These are phyloP conservation scores for Papilio dardanus DNA, from an alignment of 1,140 invertebrate genomes.

Conservation along the genomic window DNA sequence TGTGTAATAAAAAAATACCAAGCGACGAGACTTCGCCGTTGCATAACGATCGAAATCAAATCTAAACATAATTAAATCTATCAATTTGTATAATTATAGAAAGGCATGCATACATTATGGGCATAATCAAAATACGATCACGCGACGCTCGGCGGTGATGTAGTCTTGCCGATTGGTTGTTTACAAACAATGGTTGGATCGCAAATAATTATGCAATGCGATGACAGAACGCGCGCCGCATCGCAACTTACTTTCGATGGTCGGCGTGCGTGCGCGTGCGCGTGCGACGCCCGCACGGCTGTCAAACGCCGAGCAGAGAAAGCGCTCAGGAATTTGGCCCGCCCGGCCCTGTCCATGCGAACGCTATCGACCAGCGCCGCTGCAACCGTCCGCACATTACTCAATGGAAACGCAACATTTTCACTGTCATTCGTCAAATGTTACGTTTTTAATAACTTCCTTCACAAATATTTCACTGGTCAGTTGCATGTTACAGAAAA, in stretches of 20 bases:
- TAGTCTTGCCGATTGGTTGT: slow-evolving; percentile 67
- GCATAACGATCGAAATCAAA: slow-evolving; percentile 20
- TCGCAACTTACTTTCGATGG: slow-evolving; percentile 75
- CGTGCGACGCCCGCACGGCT: background rate
- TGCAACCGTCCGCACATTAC: background rate
- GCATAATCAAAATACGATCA: slow-evolving; percentile 65
- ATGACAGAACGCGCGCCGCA: slow-evolving; percentile 63
- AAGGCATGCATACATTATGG: slow-evolving; percentile 48
- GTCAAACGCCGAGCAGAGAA: slow-evolving; percentile 62
- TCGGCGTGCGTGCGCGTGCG: slow-evolving; percentile 57
- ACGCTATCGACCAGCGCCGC: background rate
- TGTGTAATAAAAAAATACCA: background rate
- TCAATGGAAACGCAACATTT: background rate
- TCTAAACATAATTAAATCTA: slow-evolving; percentile 27
- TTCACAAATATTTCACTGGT: background rate
- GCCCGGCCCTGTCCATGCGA: slow-evolving; percentile 35
- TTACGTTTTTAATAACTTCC: background rate
- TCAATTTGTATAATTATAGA: slow-evolving; percentile 36
- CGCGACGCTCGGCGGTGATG: slow-evolving; percentile 58
- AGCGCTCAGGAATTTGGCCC: slow-evolving; percentile 79
- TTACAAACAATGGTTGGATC: slow-evolving; percentile 78
- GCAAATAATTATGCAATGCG: slow-evolving; percentile 78
- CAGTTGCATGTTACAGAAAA: slow-evolving; percentile 20
- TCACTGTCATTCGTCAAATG: background rate
- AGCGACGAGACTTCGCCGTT: background rate